Conservation (phyloP, 2,797 vertebrate species). For the Atherinosoma microstoma region DNA sequence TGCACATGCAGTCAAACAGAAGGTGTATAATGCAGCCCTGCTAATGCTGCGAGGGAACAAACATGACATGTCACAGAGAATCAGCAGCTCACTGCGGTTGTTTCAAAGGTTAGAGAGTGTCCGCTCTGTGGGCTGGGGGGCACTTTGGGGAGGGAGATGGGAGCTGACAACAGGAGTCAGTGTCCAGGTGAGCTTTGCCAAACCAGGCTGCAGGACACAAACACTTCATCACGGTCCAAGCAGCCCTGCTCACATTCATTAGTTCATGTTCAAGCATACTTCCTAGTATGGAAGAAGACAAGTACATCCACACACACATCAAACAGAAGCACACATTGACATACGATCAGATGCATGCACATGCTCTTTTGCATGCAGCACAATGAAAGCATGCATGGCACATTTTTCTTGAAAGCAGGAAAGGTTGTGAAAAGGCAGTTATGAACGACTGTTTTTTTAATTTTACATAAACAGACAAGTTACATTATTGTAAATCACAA, state of each 20-base stretch:
- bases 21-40: conserved; percentile 66
- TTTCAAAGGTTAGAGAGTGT: conserved; percentile 76
- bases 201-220: conserved; percentile 68
- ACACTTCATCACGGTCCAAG: conserved; percentile 60
- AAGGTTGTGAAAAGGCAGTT: not conserved
- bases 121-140: conserved; percentile 53
- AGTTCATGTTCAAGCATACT: conserved; percentile 53
- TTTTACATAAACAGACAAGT: not conserved
- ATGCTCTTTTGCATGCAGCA: conserved; percentile 8
- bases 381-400: not conserved
- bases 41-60: conserved; percentile 67
- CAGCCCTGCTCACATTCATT: conserved; percentile 55
- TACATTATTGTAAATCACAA: not conserved
- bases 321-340: conserved; percentile 37
- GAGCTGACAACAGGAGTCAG: conserved; percentile 75
- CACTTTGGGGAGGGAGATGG: conserved; percentile 65
- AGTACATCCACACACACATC: conserved; percentile 6
- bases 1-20: conserved; percentile 37
- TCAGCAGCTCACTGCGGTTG: conserved; percentile 66
- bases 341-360: conserved; percentile 22
- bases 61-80: conserved; percentile 71
- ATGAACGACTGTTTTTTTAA: not conserved
- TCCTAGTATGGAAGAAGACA: conserved; percentile 27
- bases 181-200: conserved; percentile 77
- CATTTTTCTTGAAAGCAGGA: not conserved